Evolutionary conservation across 2,797 vertebrate species (phyloP).

Genomic region (Mallotus villosus): DNA sequence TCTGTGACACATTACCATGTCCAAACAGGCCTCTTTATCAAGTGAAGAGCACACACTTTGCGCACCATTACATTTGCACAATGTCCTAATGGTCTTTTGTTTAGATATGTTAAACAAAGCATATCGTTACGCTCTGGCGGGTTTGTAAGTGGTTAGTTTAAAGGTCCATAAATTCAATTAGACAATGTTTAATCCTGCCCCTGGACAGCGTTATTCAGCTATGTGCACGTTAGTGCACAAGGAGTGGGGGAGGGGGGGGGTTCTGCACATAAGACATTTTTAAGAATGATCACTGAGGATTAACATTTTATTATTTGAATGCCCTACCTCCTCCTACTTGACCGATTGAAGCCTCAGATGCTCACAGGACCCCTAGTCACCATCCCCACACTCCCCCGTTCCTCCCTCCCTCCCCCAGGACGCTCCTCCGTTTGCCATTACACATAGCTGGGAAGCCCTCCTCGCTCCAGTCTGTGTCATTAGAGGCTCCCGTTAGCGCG

Average conservation of each 20-base stretch:
- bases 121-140: slow-evolving; percentile 74
- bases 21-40: slow-evolving; percentile 60
- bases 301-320: slow-evolving; percentile 87
- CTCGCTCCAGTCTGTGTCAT: slow-evolving; percentile 55
- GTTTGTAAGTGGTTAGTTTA: slow-evolving; percentile 78
- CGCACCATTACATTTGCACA: slow-evolving; percentile 71
- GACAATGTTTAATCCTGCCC: slow-evolving; percentile 73
- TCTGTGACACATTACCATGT: slow-evolving; percentile 35
- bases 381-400: slow-evolving; percentile 55
- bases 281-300: slow-evolving; percentile 81
- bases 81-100: slow-evolving; percentile 73
- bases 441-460: slow-evolving; percentile 45
- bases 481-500: slow-evolving; percentile 66
- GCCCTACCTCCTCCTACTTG: slow-evolving; percentile 61
- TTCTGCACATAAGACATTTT: slow-evolving; percentile 65
- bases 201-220: slow-evolving; percentile 61
- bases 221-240: slow-evolving; percentile 49
- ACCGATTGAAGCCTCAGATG: slow-evolving; percentile 81
- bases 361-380: slow-evolving; percentile 77
- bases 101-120: slow-evolving; percentile 80
- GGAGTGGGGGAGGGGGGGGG: not conserved
- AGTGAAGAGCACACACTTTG: slow-evolving; percentile 61
- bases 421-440: slow-evolving; percentile 75
- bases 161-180: slow-evolving; percentile 85
- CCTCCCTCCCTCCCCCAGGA: slow-evolving; percentile 69